Evolutionary conservation across 2,888 invertebrate genomes (phyloP), one percentile per base, ranked within the genome.

Genomic region (Acanthopleura granulata): DNA sequence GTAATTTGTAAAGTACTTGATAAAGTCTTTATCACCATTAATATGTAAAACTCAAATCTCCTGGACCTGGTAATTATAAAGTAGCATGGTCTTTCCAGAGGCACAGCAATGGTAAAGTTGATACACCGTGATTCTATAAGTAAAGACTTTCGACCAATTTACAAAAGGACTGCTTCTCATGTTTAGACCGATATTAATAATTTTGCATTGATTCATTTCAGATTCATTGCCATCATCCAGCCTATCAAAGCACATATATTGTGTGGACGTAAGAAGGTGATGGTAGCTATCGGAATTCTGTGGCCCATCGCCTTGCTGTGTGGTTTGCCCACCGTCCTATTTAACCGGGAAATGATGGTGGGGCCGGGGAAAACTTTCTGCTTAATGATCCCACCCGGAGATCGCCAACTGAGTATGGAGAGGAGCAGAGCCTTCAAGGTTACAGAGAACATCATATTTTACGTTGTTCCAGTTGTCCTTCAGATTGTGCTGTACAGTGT

Each of bases 211-310:
- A 71, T 22, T 66, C 30, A 27, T 79, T 79, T 16, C 81, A 89
- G 89, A 74, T 89, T 87, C 77, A 80, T 88, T 16, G 89, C 88
- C 57, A 88, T 88, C 22, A 81, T 89, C 16, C 84, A 85, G 62
- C 88, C 88, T 6, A 83, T 89, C 72, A 80, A 83, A 75, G 87
- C 87, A 11, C 87, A 88, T 80, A 82, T 87, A 61, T 72, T 83
- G 73, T 87, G 88, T 78, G 83, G 83, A 57, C 74, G 84, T n/a
- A 75, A 75, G 11, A 79, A 86, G 12, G 84, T 86, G n/a, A 66
- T 84, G 12, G n/a, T 79, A 1, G 80, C 82, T 61, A 85, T 89
- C 22, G 75, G 75, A 18, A 22, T 80, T 73, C 84, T 87, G 73
- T 89, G 89, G 88, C 83, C 86, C 0, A 49, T 82, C 14, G 83